These are phyloP conservation scores for Anastatus disparis DNA, from an alignment of 1,140 invertebrate genomes.

Conservation along the genomic window DNA sequence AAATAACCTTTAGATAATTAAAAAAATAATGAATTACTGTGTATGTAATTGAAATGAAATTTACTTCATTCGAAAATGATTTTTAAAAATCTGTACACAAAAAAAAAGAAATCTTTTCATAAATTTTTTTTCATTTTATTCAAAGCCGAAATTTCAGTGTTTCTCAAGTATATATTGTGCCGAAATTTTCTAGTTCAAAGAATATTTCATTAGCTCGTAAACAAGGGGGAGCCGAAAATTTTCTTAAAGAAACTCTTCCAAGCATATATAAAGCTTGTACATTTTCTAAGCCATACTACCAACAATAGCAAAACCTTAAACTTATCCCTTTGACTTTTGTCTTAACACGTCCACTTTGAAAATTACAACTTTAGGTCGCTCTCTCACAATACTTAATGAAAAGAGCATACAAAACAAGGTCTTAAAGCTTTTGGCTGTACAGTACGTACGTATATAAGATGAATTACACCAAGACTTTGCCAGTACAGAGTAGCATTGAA, in stretches of 20 bases:
- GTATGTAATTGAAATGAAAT: no score
- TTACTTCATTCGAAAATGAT: no score
- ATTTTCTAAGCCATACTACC: no score
- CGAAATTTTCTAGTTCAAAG: not conserved
- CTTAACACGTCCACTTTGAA: not conserved
- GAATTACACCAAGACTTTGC: slow-evolving; percentile 10
- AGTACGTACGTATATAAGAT: not conserved
- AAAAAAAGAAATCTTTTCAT: no score
- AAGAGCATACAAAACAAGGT: slow-evolving; percentile 17
- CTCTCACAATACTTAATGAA: slow-evolving; percentile 20
- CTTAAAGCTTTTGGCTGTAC: no score
- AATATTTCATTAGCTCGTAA: not conserved
- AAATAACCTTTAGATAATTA: no score
- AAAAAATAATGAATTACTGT: no score
- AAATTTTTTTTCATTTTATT: no score
- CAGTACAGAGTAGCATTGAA: not conserved
- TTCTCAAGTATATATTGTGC: no score
- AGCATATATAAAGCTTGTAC: no score
- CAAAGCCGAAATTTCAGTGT: no score
- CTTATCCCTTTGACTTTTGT: slow-evolving; percentile 16
- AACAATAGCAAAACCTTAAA: not conserved
- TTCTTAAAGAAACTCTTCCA: slow-evolving; percentile 4
- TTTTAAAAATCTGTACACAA: no score
- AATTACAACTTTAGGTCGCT: not conserved
- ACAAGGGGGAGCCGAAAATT: not conserved